A percentile compares a stretch with the other conserved stretches of the same genome.
These are phyloP conservation scores for Melanargia galathea DNA, from an alignment of 2,888 invertebrate species.

Conservation along the genomic window DNA sequence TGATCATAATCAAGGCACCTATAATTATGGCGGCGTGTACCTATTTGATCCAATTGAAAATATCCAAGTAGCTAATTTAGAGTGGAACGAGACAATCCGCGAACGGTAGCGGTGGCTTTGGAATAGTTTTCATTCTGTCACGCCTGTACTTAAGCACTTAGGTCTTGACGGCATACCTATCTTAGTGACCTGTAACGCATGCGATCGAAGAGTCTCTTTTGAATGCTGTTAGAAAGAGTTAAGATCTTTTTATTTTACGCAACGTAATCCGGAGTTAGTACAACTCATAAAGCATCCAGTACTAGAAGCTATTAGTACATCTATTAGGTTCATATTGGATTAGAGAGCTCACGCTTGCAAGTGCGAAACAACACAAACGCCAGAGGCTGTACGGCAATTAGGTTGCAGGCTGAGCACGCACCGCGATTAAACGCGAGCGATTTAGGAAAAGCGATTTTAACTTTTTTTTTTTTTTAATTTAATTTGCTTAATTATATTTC, in stretches of 20 bases:
- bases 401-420: no score
- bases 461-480: no score
- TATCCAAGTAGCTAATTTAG: slow-evolving; percentile 26
- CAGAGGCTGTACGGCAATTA: slow-evolving; percentile 57
- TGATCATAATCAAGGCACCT: slow-evolving; percentile 17
- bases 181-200: slow-evolving; percentile 23
- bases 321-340: slow-evolving; percentile 58
- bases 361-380: slow-evolving; percentile 44
- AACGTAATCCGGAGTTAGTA: slow-evolving; percentile 21
- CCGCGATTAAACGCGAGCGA: no score
- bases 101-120: slow-evolving; percentile 57
- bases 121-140: slow-evolving; percentile 58
- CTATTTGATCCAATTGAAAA: slow-evolving; percentile 17
- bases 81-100: slow-evolving; percentile 51
- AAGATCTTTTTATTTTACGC: slow-evolving; percentile 28
- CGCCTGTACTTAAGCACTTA: slow-evolving; percentile 39
- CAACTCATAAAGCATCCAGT: slow-evolving; percentile 45
- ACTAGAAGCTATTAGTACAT: slow-evolving; percentile 52
- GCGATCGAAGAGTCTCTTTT: slow-evolving; percentile 47
- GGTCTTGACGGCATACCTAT: slow-evolving; percentile 11
- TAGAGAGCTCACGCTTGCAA: slow-evolving; percentile 39
- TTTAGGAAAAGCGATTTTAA: no score
- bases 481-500: no score
- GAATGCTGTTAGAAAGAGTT: slow-evolving; percentile 31
- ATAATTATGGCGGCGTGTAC: slow-evolving; percentile 15